Percentiles rank a stretch among this genome's conserved stretches.
phyloP scores from a whole-genome alignment of 1,140 invertebrate genomes.

The Drosophila saltans region DNA sequence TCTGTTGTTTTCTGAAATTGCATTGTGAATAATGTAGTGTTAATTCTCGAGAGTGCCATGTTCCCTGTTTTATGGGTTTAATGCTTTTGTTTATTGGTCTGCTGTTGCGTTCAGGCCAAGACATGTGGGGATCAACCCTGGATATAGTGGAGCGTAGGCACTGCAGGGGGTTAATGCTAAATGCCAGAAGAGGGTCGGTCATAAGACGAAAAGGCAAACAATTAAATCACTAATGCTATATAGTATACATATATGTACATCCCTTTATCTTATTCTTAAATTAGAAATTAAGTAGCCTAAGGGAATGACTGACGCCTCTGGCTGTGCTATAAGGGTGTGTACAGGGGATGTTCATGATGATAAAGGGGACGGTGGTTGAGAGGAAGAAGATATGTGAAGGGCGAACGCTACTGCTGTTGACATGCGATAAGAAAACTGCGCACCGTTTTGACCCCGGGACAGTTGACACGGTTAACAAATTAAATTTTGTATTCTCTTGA shows the following conservation, averaged over 20 bases:
- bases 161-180: not conserved
- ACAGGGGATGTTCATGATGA: not conserved
- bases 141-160: not conserved
- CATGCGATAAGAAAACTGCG: slow-evolving; percentile 72
- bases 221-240: slow-evolving; percentile 3
- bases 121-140: not conserved
- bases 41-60: slow-evolving; percentile 81
- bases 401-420: slow-evolving; percentile 46
- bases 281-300: not conserved
- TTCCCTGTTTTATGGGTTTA: slow-evolving; percentile 80
- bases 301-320: slow-evolving; percentile 3
- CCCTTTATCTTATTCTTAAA: not conserved
- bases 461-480: slow-evolving; percentile 55
- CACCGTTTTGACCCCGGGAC: slow-evolving; percentile 48
- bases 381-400: slow-evolving; percentile 8
- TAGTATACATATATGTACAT: not conserved
- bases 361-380: not conserved
- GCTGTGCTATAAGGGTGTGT: slow-evolving; percentile 5
- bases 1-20: slow-evolving; percentile 70
- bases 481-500: slow-evolving; percentile 50
- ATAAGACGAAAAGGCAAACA: slow-evolving; percentile 5
- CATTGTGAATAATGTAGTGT: slow-evolving; percentile 81
- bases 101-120: slow-evolving; percentile 65
- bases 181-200: not conserved
- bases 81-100: slow-evolving; percentile 81